Percentiles rank a stretch among this genome's conserved stretches.
These are phyloP conservation scores for Darwinula stevensoni DNA, from an alignment of 2,888 invertebrate genomes.

Conservation along the genomic window DNA sequence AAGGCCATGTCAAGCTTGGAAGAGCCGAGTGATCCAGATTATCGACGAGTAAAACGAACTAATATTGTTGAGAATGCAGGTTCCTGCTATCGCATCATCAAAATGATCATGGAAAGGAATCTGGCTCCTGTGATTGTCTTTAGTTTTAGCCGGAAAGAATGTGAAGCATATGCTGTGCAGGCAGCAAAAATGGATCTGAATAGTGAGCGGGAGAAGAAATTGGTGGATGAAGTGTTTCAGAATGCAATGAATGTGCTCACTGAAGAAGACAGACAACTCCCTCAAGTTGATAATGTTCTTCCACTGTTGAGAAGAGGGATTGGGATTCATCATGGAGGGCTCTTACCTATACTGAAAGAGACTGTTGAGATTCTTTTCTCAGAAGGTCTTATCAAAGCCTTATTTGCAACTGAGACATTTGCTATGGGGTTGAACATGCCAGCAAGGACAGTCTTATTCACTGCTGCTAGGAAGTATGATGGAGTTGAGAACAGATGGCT, in stretches of 20 bases:
- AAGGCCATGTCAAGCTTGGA: too few species aligned
- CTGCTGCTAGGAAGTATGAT: constrained; percentile 81
- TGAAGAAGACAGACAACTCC: constrained; percentile 74
- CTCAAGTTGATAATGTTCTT: constrained; percentile 69
- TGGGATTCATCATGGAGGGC: constrained; percentile 87
- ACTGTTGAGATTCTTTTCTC: constrained; percentile 95
- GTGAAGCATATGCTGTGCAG: constrained; percentile 83
- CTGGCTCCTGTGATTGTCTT: constrained; percentile 96
- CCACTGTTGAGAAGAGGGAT: constrained; percentile 79
- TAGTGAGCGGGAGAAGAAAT: constrained; percentile 62
- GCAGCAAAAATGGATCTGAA: constrained; percentile 93
- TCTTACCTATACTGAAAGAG: constrained; percentile 90
- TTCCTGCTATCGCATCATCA: too few species aligned
- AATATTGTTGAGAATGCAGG: too few species aligned
- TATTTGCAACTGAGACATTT: constrained; percentile 99
- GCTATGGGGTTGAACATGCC: constrained; percentile 99
- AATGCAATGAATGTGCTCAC: constrained; percentile 88
- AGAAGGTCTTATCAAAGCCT: constrained; percentile 83
- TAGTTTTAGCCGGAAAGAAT: constrained; percentile 96
- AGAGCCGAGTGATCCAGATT: too few species aligned
- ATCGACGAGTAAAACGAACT: too few species aligned
- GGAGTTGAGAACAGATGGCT: constrained; percentile 80
- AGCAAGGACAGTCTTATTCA: constrained; percentile 91
- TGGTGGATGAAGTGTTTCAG: constrained; percentile 86
- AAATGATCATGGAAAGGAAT: constrained; percentile 94